Evolutionary conservation across 1,140 invertebrate genomes (phyloP).

Genomic region (Teleopsis dalmanni): DNA sequence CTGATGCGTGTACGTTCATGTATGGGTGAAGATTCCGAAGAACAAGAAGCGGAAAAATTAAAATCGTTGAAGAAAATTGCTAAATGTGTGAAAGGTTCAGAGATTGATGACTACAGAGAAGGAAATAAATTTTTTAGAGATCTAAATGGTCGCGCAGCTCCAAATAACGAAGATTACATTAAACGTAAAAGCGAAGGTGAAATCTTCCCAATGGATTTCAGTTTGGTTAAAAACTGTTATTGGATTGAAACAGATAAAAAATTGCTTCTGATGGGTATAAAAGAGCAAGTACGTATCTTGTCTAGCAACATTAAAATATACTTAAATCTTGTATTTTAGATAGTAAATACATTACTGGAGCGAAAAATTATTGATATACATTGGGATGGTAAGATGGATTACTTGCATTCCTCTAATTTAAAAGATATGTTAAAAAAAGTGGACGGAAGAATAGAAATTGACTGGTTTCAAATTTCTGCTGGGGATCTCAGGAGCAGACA

Average conservation of each 20-base stretch:
- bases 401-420: no score
- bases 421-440: slow-evolving; percentile 14
- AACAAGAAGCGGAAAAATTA: no score
- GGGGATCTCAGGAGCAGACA: slow-evolving; percentile 46
- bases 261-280: slow-evolving; percentile 30
- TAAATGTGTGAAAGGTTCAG: no score
- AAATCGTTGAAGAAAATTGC: no score
- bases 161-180: slow-evolving; percentile 34
- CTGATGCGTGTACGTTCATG: no score
- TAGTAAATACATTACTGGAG: no score
- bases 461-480: slow-evolving; percentile 44
- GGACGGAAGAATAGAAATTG: slow-evolving; percentile 24
- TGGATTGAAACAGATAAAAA: slow-evolving; percentile 35
- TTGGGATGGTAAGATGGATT: no score
- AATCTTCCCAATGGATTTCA: slow-evolving; percentile 39
- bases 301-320: no score
- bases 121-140: slow-evolving; percentile 38
- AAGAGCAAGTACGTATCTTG: slow-evolving; percentile 41
- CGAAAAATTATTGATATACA: no score
- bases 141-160: slow-evolving; percentile 28
- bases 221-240: slow-evolving; percentile 22
- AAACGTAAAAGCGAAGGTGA: slow-evolving; percentile 21
- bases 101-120: no score
- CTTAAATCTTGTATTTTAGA: no score
- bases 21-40: no score